Evolutionary conservation across 2,888 invertebrate genomes (phyloP).

Genomic region (Vannuccia rotundouncinata): DNA sequence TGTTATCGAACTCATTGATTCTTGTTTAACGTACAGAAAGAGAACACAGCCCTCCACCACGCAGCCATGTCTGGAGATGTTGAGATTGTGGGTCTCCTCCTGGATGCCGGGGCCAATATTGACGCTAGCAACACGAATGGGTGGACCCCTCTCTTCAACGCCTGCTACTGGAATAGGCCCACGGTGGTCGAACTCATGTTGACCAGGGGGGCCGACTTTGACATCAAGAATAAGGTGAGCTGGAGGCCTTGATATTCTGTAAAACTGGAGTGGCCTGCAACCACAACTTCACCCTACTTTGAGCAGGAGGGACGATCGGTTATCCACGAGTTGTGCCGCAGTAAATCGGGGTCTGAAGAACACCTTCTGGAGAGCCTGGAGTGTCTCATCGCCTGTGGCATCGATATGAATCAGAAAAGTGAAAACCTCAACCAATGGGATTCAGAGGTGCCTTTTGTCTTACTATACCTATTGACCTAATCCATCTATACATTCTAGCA

Average conservation of each 20-base stretch:
- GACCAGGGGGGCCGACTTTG: constrained; percentile 48
- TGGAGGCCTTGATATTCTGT: no score
- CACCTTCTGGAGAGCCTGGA: constrained; percentile 30
- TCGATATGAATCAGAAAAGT: constrained; percentile 28
- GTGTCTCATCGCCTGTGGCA: constrained; percentile 9
- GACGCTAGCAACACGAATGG: constrained; percentile 53
- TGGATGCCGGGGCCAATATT: constrained; percentile 51
- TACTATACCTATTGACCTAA: no score
- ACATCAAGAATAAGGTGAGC: constrained; percentile 51
- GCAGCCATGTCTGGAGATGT: constrained; percentile 56
- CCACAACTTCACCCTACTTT: no score
- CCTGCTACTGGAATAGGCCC: constrained; percentile 54
- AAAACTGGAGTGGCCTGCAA: no score
- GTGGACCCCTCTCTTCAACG: constrained; percentile 56
- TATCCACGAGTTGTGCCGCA: constrained; percentile 52
- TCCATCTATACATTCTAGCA: no score
- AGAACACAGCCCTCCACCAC: constrained; percentile 54
- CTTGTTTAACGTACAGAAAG: no score
- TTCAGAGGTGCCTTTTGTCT: constrained; percentile 30
- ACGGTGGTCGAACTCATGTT: constrained; percentile 48
- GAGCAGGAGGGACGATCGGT: constrained; percentile 48
- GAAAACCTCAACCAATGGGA: constrained; percentile 37
- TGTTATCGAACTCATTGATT: no score
- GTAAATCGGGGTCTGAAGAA: constrained; percentile 35
- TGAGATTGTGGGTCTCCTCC: constrained; percentile 51